Evolutionary conservation across 2,113 vertebrate genomes (phyloP).

Genomic region (Lethenteron reissneri): DNA sequence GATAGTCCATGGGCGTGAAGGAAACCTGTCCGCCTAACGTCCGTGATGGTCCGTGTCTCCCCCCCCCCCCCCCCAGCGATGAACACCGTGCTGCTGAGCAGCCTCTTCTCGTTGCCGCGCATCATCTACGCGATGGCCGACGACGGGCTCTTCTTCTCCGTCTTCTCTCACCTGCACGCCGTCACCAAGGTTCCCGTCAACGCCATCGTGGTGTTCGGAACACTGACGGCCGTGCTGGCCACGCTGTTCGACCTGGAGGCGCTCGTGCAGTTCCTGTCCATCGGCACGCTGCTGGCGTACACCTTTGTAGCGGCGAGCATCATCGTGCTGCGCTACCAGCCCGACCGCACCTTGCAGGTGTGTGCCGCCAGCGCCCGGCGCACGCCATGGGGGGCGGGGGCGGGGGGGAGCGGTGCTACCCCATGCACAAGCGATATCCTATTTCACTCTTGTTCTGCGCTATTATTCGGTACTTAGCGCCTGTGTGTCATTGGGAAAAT

Average conservation of each 20-base stretch:
- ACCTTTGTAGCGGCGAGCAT: slow-evolving; percentile 69
- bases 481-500: too few relatives aligned
- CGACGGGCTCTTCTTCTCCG: slow-evolving; percentile 66
- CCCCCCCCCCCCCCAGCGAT: slow-evolving; percentile 33
- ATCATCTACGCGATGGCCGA: slow-evolving; percentile 83
- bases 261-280: slow-evolving; percentile 79
- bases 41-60: slow-evolving; percentile 8
- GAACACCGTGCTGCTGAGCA: slow-evolving; percentile 78
- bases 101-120: slow-evolving; percentile 76
- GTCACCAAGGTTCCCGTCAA: slow-evolving; percentile 60
- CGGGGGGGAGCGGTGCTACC: too few relatives aligned
- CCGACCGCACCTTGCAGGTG: neutral
- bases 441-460: too few relatives aligned
- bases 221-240: slow-evolving; percentile 53
- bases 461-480: too few relatives aligned
- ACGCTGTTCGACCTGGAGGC: slow-evolving; percentile 73
- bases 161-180: slow-evolving; percentile 58
- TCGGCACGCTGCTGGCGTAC: slow-evolving; percentile 69
- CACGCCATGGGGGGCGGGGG: neutral
- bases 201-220: slow-evolving; percentile 54
- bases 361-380: slow-evolving; percentile 14
- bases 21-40: neutral
- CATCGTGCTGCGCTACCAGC: slow-evolving; percentile 63
- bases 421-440: too few relatives aligned
- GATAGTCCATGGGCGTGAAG: neutral